phyloP scores from a whole-genome alignment of 92 coral and sea anemone species.

The Chrysogorgia sp. region DNA sequence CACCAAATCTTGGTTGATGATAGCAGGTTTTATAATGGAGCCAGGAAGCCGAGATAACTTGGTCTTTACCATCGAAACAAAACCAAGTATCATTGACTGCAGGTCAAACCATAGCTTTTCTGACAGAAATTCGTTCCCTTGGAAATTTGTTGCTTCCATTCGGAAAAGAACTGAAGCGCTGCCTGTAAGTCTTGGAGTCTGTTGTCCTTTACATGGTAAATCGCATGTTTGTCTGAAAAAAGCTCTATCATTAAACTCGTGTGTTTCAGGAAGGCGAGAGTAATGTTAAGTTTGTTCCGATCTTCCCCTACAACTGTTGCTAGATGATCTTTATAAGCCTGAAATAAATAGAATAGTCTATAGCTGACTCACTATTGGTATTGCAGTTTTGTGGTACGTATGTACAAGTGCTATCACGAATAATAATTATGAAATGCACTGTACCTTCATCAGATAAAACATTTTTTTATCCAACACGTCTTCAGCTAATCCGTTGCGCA shows the following conservation, averaged over 20 bases:
- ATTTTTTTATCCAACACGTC: no score
- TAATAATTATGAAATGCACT: no score
- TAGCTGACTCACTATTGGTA: neutral
- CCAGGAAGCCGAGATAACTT: constrained; percentile 52
- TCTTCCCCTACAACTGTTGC: constrained; percentile 6
- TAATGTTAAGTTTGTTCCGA: constrained; percentile 27
- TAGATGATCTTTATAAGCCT: constrained; percentile 48
- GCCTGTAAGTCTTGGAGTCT: constrained; percentile 23
- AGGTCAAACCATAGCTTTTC: constrained; percentile 64
- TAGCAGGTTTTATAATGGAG: constrained; percentile 63
- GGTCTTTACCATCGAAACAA: constrained; percentile 45
- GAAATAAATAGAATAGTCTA: neutral
- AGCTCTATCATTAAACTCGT: constrained; percentile 48
- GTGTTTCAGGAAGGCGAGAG: constrained; percentile 34
- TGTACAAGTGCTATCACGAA: neutral
- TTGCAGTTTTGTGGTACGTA: neutral
- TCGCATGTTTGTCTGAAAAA: constrained; percentile 13
- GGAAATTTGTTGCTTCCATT: constrained; percentile 30
- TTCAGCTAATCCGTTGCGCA: no score
- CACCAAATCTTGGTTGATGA: constrained; percentile 67
- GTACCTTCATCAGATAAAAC: constrained; percentile 53
- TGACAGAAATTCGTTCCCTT: constrained; percentile 53
- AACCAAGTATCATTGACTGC: constrained; percentile 63
- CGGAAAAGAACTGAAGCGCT: constrained; percentile 37
- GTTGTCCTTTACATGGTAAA: constrained; percentile 30